A percentile compares a stretch with the other conserved stretches of the same genome.
These are phyloP conservation scores for Dasysyrphus tricinctus DNA, from an alignment of 2,888 invertebrate species.

Conservation along the genomic window DNA sequence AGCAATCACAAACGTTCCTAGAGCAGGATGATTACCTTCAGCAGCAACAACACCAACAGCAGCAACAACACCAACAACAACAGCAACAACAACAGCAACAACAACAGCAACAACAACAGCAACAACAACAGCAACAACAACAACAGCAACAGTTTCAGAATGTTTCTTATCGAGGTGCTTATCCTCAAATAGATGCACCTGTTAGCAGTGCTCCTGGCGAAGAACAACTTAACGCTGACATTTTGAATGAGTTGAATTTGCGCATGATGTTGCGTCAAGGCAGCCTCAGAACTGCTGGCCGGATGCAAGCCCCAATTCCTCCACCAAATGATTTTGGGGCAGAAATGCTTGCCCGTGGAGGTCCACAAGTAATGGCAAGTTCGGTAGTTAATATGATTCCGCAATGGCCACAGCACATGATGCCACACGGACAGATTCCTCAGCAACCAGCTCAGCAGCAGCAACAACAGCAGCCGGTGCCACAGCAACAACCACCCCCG, in stretches of 20 bases:
- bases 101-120: conserved; percentile 61
- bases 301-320: conserved; percentile 36
- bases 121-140: conserved; percentile 17
- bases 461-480: conserved; percentile 44
- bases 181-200: conserved; percentile 40
- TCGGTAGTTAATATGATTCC: conserved; percentile 76
- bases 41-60: conserved; percentile 50
- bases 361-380: conserved; percentile 76
- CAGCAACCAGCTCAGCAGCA: conserved; percentile 42
- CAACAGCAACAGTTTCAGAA: conserved; percentile 47
- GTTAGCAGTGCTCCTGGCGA: conserved; percentile 40
- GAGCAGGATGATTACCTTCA: conserved; percentile 50
- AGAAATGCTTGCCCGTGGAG: conserved; percentile 71
- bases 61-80: conserved; percentile 75
- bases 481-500: conserved; percentile 32
- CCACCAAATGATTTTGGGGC: conserved; percentile 77
- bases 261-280: conserved; percentile 79
- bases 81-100: conserved; percentile 28
- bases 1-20: conserved; percentile 36
- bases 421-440: conserved; percentile 73
- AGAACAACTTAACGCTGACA: conserved; percentile 76
- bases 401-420: conserved; percentile 78
- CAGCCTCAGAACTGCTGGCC: conserved; percentile 52
- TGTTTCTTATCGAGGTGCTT: conserved; percentile 58
- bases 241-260: conserved; percentile 80